phyloP scores from a whole-genome alignment of 2,888 invertebrate genomes.

The Phyto melanocephala region DNA sequence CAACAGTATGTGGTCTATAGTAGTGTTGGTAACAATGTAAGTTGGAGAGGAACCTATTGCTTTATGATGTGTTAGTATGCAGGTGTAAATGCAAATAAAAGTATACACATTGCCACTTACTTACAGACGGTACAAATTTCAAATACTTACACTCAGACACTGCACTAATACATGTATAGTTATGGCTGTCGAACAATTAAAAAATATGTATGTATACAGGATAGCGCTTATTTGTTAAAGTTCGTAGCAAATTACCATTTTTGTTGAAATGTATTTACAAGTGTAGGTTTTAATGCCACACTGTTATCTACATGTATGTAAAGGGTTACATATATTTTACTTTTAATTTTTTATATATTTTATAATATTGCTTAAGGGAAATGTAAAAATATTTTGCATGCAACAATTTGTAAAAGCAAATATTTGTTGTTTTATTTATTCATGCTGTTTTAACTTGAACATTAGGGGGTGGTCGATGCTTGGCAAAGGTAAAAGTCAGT shows the following conservation, averaged over 20 bases:
- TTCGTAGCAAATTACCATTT: slow-evolving; percentile 16
- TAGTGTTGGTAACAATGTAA: background rate
- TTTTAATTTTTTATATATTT: background rate
- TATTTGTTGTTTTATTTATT: slow-evolving; percentile 20
- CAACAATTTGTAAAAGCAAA: slow-evolving; percentile 53
- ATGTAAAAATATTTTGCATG: slow-evolving; percentile 41
- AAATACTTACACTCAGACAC: background rate
- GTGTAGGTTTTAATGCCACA: slow-evolving; percentile 67
- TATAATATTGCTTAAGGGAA: slow-evolving; percentile 8
- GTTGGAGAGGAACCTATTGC: background rate
- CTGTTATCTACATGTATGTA: slow-evolving; percentile 12
- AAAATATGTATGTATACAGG: background rate
- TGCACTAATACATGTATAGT: background rate
- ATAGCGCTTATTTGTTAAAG: background rate
- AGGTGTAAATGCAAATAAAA: slow-evolving; percentile 57
- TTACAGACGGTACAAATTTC: background rate
- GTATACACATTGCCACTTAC: background rate
- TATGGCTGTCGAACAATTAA: background rate
- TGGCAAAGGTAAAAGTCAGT: background rate
- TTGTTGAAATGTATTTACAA: background rate
- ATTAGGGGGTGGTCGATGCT: background rate
- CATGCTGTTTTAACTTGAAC: background rate
- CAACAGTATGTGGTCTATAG: background rate
- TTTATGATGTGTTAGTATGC: slow-evolving; percentile 24
- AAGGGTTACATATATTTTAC: background rate